Conservation (phyloP, 2,888 invertebrate genomes). For the Yponomeuta evonymella region DNA sequence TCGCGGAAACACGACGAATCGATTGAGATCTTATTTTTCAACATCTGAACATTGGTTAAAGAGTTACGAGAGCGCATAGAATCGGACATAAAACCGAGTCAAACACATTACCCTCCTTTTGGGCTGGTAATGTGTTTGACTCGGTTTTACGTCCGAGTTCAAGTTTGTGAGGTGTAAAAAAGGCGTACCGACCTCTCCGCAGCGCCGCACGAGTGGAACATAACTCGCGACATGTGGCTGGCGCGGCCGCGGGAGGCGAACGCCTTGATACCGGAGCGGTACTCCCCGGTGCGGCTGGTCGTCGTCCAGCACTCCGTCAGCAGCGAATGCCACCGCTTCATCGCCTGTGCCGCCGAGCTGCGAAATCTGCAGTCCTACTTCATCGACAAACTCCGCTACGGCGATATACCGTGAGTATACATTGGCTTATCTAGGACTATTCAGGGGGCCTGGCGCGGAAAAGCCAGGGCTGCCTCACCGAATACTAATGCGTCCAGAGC, state of each 20-base stretch:
- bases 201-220: constrained; percentile 39
- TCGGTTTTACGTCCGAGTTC: neutral
- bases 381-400: constrained; percentile 23
- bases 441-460: too few relatives aligned
- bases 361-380: constrained; percentile 45
- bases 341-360: constrained; percentile 48
- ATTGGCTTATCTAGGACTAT: neutral
- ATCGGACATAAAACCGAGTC: too few relatives aligned
- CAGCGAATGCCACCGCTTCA: constrained; percentile 41
- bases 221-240: constrained; percentile 56
- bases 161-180: neutral
- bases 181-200: neutral
- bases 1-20: too few relatives aligned
- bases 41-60: too few relatives aligned
- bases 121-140: neutral
- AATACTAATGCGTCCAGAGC: too few relatives aligned
- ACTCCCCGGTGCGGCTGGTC: constrained; percentile 48
- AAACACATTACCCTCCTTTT: too few relatives aligned
- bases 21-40: too few relatives aligned
- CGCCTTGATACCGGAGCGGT: constrained; percentile 24
- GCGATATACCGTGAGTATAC: constrained; percentile 42
- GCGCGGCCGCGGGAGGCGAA: constrained; percentile 30
- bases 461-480: too few relatives aligned
- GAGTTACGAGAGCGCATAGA: too few relatives aligned
- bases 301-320: constrained; percentile 55